A percentile compares a stretch with the other conserved stretches of the same genome.
Conservation (phyloP, 2,113 vertebrate genomes). For the Amphiprion ocellaris region DNA sequence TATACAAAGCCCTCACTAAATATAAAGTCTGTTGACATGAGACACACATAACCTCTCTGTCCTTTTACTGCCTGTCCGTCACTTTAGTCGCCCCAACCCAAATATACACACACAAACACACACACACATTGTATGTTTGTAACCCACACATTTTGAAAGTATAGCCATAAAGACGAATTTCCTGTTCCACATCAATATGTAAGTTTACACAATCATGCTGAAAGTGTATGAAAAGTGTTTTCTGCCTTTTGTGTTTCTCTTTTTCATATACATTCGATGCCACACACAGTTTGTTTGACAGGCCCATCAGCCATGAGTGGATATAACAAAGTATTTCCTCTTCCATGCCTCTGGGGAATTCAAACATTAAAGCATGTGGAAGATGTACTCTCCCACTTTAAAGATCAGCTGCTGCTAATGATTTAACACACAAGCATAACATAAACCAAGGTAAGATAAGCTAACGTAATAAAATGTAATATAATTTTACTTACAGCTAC, state of each 20-base stretch:
- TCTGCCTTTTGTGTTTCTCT: conserved; percentile 15
- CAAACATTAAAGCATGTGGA: conserved; percentile 34
- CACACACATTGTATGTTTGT: conserved; percentile 32
- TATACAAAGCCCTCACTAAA: conserved; percentile 54
- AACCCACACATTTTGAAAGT: conserved; percentile 7
- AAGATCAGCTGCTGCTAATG: conserved; percentile 41
- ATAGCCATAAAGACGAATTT: conserved; percentile 12
- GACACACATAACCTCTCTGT: conserved; percentile 35
- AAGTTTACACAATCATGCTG: conserved; percentile 1
- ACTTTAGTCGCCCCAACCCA: conserved; percentile 2
- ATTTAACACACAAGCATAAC: not conserved
- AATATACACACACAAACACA: conserved; percentile 25
- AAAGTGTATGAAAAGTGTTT: conserved; percentile 3
- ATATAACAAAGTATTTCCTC: conserved; percentile 39
- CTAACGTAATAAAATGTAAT: no score
- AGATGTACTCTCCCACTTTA: conserved; percentile 13
- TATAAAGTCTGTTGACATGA: conserved; percentile 60
- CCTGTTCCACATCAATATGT: conserved; percentile 10
- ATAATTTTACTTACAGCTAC: not conserved
- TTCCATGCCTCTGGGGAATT: conserved; percentile 39
- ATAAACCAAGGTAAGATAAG: not conserved
- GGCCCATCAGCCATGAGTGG: conserved; percentile 40
- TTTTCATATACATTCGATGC: conserved; percentile 27
- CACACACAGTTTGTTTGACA: conserved; percentile 78
- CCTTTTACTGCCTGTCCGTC: conserved; percentile 34